phyloP scores from a whole-genome alignment of 1,140 invertebrate species.

The Heterodera carotae region DNA sequence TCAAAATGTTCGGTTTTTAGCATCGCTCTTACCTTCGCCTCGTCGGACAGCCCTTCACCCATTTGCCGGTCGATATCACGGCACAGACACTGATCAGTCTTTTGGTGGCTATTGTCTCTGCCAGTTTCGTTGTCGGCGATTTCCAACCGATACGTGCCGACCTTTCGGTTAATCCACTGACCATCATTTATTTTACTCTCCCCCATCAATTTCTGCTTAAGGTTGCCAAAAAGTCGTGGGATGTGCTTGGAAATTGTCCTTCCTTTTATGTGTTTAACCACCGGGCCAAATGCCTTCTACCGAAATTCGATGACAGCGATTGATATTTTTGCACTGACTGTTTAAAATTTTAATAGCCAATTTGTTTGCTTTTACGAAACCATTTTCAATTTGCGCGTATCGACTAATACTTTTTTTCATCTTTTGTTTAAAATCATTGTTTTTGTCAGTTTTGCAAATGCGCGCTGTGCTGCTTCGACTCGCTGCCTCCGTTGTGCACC shows the following conservation, averaged over 20 bases:
- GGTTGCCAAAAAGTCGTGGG: conserved; percentile 47
- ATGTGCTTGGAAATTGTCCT: conserved; percentile 50
- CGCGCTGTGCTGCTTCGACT: neutral
- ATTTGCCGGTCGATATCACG: conserved; percentile 44
- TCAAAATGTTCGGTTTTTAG: conserved; percentile 36
- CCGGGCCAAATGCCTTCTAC: conserved; percentile 51
- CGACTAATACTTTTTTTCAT: neutral
- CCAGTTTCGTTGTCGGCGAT: conserved; percentile 51
- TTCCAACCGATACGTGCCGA: conserved; percentile 54
- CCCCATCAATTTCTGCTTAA: conserved; percentile 32
- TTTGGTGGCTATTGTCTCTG: conserved; percentile 40
- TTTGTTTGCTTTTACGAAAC: conserved; percentile 19
- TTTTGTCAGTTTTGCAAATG: conserved; percentile 1
- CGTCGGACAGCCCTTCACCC: conserved; percentile 44
- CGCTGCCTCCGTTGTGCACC: no score
- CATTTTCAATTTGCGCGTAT: neutral
- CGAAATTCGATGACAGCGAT: conserved; percentile 45
- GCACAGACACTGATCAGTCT: conserved; percentile 53
- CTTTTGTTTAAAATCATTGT: neutral
- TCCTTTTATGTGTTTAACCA: conserved; percentile 57
- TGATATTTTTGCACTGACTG: neutral
- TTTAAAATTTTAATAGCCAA: neutral
- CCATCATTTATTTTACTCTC: neutral
- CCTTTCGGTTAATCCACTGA: conserved; percentile 39
- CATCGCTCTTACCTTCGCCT: conserved; percentile 57